phyloP scores from a whole-genome alignment of 2,113 vertebrate species.

The Silurus asotus region DNA sequence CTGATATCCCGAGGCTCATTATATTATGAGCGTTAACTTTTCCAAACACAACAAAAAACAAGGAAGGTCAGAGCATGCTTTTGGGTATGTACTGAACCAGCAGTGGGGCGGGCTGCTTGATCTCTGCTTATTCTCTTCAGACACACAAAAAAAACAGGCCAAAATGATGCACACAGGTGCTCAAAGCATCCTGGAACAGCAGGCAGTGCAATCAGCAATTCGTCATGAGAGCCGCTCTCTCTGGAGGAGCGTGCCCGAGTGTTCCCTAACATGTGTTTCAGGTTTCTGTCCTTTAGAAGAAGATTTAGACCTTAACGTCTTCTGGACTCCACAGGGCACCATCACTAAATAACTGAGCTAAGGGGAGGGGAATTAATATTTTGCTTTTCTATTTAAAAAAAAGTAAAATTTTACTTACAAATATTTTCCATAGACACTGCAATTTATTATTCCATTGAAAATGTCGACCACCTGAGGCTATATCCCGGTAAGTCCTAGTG shows the following conservation, averaged over 20 bases:
- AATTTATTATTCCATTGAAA: neutral
- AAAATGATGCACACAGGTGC: slow-evolving; percentile 54
- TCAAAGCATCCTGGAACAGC: slow-evolving; percentile 46
- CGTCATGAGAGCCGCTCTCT: slow-evolving; percentile 54
- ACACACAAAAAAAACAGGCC: slow-evolving; percentile 7
- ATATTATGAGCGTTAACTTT: slow-evolving; percentile 12
- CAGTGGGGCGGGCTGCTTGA: neutral
- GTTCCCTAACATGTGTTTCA: slow-evolving; percentile 61
- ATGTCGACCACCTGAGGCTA: too few species aligned
- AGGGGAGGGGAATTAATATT: slow-evolving; percentile 11
- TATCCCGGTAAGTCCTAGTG: neutral
- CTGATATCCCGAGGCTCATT: neutral
- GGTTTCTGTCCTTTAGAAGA: slow-evolving; percentile 50
- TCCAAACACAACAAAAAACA: slow-evolving; percentile 17
- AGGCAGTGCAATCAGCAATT: slow-evolving; percentile 56
- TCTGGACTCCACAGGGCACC: slow-evolving; percentile 57
- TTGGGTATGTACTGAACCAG: slow-evolving; percentile 24
- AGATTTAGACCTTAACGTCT: slow-evolving; percentile 57
- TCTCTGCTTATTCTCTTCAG: slow-evolving; percentile 4
- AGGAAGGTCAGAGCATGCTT: neutral
- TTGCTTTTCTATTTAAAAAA: neutral
- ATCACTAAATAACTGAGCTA: slow-evolving; percentile 9
- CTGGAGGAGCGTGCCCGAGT: slow-evolving; percentile 44
- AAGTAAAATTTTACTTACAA: neutral
- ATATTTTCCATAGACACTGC: neutral